Conservation (phyloP, 2,888 invertebrate species). For the Yponomeuta plumbellus region DNA sequence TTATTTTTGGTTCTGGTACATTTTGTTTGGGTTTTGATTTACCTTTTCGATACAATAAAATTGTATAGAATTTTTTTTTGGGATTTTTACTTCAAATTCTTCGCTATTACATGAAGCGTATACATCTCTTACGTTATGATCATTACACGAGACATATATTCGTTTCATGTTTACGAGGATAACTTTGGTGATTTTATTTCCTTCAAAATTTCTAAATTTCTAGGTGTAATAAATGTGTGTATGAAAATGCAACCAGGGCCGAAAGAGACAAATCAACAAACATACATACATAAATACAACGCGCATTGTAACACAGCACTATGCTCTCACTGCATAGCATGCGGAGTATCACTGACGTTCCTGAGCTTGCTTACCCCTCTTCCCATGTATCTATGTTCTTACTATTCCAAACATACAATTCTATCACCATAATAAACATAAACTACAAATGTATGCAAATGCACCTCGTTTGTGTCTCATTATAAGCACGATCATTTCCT, state of each 20-base stretch:
- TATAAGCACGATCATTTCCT: no score
- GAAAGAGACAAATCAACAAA: constrained; percentile 51
- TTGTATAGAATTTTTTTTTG: constrained; percentile 29
- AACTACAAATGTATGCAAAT: no score
- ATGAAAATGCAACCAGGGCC: constrained; percentile 72
- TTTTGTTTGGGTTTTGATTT: constrained; percentile 42
- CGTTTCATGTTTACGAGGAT: background rate
- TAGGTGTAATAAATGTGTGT: constrained; percentile 15
- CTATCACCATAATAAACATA: no score
- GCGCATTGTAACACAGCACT: constrained; percentile 2
- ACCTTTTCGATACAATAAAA: constrained; percentile 27
- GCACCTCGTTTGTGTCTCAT: no score
- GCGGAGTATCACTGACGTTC: background rate
- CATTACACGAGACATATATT: constrained; percentile 12
- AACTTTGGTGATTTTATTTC: background rate
- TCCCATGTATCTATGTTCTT: background rate
- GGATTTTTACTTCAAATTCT: no score
- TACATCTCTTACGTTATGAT: no score
- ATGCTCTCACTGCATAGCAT: constrained; percentile 2
- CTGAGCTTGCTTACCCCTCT: background rate
- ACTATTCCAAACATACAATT: background rate
- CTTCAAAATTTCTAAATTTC: constrained; percentile 13
- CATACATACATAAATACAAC: constrained; percentile 2
- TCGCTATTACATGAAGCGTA: constrained; percentile 25
- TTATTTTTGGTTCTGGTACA: constrained; percentile 66